Percentiles rank a stretch among this genome's conserved stretches.
Conservation (phyloP, 2,888 invertebrate species). For the Dioctria rufipes region DNA sequence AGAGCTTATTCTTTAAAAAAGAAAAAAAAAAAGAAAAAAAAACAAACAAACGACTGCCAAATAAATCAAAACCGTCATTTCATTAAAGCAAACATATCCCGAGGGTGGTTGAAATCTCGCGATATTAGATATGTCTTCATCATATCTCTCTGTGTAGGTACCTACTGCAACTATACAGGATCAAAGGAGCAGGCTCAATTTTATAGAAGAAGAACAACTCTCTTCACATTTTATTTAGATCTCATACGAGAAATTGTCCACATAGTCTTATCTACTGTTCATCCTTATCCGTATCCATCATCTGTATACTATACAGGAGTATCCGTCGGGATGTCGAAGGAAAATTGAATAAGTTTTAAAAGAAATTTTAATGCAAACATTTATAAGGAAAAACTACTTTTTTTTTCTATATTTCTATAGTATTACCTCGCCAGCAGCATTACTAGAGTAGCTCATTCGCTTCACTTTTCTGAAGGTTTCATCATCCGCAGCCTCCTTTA, state of each 20-base stretch:
- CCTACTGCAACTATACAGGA: not conserved
- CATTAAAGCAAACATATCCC: not conserved
- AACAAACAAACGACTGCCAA: too few relatives aligned
- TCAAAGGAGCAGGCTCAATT: too few relatives aligned
- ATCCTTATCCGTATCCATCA: too few relatives aligned
- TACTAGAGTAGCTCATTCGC: constrained; percentile 81
- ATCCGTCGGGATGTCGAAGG: not conserved
- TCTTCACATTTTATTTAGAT: too few relatives aligned
- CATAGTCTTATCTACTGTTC: too few relatives aligned
- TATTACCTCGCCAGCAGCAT: constrained; percentile 78
- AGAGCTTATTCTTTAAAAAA: too few relatives aligned
- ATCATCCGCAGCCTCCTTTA: constrained; percentile 79
- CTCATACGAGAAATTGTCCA: too few relatives aligned
- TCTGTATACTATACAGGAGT: too few relatives aligned
- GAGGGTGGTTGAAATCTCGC: not conserved
- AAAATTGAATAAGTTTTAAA: not conserved
- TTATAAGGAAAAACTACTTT: not conserved
- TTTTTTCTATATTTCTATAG: too few relatives aligned
- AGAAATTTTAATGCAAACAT: constrained; percentile 19
- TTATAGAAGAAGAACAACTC: too few relatives aligned
- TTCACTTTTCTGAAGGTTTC: constrained; percentile 82
- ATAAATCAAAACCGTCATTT: not conserved
- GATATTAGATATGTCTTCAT: not conserved
- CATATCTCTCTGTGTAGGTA: not conserved
- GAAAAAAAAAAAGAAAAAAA: too few relatives aligned